Conservation (phyloP, 2,888 invertebrate genomes). For the Dynastes tityus region DNA sequence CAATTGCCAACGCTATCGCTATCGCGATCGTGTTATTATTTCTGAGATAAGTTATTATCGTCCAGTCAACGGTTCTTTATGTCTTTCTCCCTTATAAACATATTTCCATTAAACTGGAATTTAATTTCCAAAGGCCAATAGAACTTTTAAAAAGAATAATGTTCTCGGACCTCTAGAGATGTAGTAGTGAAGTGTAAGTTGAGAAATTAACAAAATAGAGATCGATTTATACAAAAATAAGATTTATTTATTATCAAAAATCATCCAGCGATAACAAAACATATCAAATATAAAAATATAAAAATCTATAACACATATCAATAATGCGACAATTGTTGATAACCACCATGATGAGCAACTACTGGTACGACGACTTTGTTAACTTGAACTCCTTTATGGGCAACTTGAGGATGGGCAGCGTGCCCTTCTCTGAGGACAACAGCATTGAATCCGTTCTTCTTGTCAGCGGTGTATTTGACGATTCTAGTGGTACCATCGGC, state of each 20-base stretch:
- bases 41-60: too few relatives aligned
- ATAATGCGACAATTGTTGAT: not conserved
- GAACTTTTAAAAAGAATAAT: too few relatives aligned
- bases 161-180: too few relatives aligned
- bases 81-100: too few relatives aligned
- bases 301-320: not conserved
- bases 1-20: too few relatives aligned
- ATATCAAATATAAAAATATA: too few relatives aligned
- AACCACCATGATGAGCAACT: conserved; percentile 28
- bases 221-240: not conserved
- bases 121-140: too few relatives aligned
- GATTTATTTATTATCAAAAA: not conserved
- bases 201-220: not conserved
- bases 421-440: conserved; percentile 42
- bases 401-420: conserved; percentile 52
- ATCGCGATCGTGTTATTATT: too few relatives aligned
- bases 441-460: conserved; percentile 44
- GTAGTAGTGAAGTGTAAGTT: too few relatives aligned
- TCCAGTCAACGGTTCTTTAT: too few relatives aligned
- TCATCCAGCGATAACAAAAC: too few relatives aligned
- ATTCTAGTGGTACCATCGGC: conserved; percentile 44
- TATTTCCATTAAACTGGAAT: too few relatives aligned
- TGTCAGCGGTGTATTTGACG: conserved; percentile 45
- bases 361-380: conserved; percentile 14
- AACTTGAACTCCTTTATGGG: not conserved